Percentiles rank a stretch among this genome's conserved stretches.
These are phyloP conservation scores for Hydrozoanthus tunicans DNA, from an alignment of 64 coral and sea anemone species.

Conservation along the genomic window DNA sequence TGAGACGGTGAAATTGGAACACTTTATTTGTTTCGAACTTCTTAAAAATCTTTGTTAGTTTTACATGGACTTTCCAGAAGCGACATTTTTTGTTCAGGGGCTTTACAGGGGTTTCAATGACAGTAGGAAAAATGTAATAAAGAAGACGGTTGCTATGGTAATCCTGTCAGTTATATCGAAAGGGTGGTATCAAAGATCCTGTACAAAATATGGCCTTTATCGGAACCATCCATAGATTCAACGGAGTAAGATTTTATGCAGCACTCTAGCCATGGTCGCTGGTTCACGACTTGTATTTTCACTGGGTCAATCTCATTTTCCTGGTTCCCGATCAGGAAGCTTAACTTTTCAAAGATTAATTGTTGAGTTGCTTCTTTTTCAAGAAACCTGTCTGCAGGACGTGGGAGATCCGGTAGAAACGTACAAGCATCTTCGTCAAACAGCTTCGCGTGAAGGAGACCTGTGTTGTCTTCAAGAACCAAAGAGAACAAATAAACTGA, in stretches of 20 bases:
- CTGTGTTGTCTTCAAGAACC: constrained; percentile 77
- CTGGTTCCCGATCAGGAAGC: constrained; percentile 56
- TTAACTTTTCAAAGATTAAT: constrained; percentile 25
- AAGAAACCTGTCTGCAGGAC: constrained; percentile 64
- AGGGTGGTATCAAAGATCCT: constrained; percentile 67
- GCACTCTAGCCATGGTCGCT: constrained; percentile 80
- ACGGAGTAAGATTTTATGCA: constrained; percentile 69
- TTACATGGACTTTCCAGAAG: not conserved
- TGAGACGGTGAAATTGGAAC: too few relatives aligned
- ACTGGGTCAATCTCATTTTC: constrained; percentile 36
- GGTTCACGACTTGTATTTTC: not conserved
- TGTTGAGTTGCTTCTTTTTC: constrained; percentile 30
- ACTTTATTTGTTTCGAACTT: too few relatives aligned
- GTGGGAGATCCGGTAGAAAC: constrained; percentile 66
- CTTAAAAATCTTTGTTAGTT: too few relatives aligned
- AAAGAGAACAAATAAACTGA: constrained; percentile 74
- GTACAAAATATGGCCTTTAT: constrained; percentile 21
- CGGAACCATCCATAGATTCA: not conserved
- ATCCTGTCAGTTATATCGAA: not conserved
- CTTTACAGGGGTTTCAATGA: not conserved
- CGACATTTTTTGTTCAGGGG: not conserved
- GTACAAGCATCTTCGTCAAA: constrained; percentile 69
- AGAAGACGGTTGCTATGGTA: not conserved
- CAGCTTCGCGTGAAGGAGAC: constrained; percentile 70
- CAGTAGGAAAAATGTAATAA: not conserved